Percentiles rank a stretch among this genome's conserved stretches.
phyloP scores from a whole-genome alignment of 2,113 vertebrate species.

The Solenodon paradoxus region DNA sequence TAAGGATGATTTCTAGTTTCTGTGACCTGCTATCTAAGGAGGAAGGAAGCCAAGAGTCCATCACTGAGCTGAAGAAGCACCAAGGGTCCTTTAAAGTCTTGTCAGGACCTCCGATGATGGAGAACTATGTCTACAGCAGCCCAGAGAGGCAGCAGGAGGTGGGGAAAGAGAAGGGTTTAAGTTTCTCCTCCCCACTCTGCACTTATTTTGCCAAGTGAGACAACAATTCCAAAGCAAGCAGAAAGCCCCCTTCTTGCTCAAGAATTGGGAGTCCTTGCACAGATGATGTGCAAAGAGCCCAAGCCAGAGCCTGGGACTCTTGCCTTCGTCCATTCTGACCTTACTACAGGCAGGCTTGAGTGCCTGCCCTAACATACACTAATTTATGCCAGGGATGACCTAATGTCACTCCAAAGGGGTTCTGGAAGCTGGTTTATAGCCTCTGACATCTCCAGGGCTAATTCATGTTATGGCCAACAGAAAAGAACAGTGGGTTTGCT shows the following conservation, averaged over 20 bases:
- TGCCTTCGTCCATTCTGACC: background rate
- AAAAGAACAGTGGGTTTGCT: slow-evolving; percentile 72
- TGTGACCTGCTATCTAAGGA: background rate
- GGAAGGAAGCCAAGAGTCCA: background rate
- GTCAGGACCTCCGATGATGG: background rate
- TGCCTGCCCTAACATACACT: background rate
- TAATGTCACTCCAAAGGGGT: slow-evolving; percentile 13
- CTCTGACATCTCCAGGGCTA: slow-evolving; percentile 51
- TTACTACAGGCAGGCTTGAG: background rate
- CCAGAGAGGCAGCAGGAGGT: background rate
- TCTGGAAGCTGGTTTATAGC: slow-evolving; percentile 49
- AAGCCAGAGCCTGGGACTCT: background rate
- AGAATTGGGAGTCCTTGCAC: background rate
- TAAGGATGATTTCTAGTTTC: too few relatives aligned
- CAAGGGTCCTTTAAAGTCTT: background rate
- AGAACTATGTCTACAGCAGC: background rate
- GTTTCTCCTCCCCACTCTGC: background rate
- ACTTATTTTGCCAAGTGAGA: background rate
- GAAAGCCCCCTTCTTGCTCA: background rate
- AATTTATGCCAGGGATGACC: slow-evolving; percentile 62
- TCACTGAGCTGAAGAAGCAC: background rate
- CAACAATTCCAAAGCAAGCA: background rate
- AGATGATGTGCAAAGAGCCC: too few relatives aligned
- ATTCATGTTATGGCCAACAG: slow-evolving; percentile 83
- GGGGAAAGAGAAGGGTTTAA: background rate